Conservation (phyloP, 2,888 invertebrate genomes). For the Halictus ligatus region DNA sequence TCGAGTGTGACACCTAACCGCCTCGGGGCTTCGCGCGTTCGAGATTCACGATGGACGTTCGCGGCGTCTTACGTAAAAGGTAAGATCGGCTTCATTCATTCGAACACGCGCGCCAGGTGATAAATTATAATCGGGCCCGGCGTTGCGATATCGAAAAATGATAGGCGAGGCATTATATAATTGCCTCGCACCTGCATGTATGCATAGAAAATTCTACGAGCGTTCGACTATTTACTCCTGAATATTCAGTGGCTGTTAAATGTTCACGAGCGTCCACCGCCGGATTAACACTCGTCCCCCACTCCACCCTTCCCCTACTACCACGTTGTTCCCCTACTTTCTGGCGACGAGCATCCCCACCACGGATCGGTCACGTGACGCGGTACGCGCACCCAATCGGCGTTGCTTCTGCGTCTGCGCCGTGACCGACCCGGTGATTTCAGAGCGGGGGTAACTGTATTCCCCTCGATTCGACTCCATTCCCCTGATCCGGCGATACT, state of each 20-base stretch:
- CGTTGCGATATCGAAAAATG: constrained; percentile 40
- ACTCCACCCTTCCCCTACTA: too few species aligned
- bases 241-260: not conserved
- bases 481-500: too few species aligned
- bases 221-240: not conserved
- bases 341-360: too few species aligned
- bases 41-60: constrained; percentile 12
- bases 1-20: constrained; percentile 12
- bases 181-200: not conserved
- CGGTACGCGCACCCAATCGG: too few species aligned
- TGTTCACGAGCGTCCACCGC: too few species aligned
- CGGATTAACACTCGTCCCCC: too few species aligned
- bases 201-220: not conserved
- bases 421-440: too few species aligned
- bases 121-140: constrained; percentile 51
- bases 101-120: constrained; percentile 12
- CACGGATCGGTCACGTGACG: too few species aligned
- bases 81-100: constrained; percentile 50
- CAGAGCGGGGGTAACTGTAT: too few species aligned
- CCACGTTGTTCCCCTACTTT: too few species aligned
- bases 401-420: too few species aligned
- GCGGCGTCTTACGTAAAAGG: constrained; percentile 51
- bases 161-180: constrained; percentile 36
- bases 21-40: constrained; percentile 32
- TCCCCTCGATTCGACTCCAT: too few species aligned